Percentiles rank a stretch among this genome's conserved stretches.
Evolutionary conservation across 2,888 invertebrate species (phyloP).

Genomic region (Cheilosia scutellata): DNA sequence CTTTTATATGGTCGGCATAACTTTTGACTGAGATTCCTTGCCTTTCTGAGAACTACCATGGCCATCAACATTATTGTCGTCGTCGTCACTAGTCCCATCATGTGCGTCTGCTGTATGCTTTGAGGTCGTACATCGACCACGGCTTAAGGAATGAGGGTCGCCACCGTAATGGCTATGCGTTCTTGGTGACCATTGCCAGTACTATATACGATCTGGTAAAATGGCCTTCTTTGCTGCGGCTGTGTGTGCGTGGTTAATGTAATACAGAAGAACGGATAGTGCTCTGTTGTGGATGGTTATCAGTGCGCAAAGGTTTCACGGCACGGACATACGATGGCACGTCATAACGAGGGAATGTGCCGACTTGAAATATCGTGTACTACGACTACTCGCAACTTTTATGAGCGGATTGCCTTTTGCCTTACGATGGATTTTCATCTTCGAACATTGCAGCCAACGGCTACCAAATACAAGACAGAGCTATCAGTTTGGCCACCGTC

Average conservation of each 20-base stretch:
- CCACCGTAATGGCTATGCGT: slow-evolving; percentile 55
- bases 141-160: slow-evolving; percentile 26
- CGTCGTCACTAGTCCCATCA: slow-evolving; percentile 25
- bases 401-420: slow-evolving; percentile 36
- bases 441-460: slow-evolving; percentile 48
- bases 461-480: slow-evolving; percentile 28
- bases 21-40: slow-evolving; percentile 61
- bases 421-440: slow-evolving; percentile 48
- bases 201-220: slow-evolving; percentile 8
- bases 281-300: slow-evolving; percentile 33
- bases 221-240: slow-evolving; percentile 28
- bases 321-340: slow-evolving; percentile 41
- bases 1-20: slow-evolving; percentile 71
- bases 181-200: slow-evolving; percentile 54
- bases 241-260: slow-evolving; percentile 44
- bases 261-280: slow-evolving; percentile 37
- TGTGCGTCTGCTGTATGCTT: slow-evolving; percentile 20
- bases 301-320: slow-evolving; percentile 38
- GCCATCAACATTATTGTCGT: slow-evolving; percentile 34
- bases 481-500: slow-evolving; percentile 31
- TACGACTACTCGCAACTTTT: slow-evolving; percentile 54
- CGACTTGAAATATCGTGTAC: slow-evolving; percentile 64
- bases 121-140: neutral
- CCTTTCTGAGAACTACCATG: slow-evolving; percentile 27
- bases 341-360: slow-evolving; percentile 59